Evolutionary conservation across 2,113 vertebrate species (phyloP).

Genomic region (Hymenochirus boettgeri): DNA sequence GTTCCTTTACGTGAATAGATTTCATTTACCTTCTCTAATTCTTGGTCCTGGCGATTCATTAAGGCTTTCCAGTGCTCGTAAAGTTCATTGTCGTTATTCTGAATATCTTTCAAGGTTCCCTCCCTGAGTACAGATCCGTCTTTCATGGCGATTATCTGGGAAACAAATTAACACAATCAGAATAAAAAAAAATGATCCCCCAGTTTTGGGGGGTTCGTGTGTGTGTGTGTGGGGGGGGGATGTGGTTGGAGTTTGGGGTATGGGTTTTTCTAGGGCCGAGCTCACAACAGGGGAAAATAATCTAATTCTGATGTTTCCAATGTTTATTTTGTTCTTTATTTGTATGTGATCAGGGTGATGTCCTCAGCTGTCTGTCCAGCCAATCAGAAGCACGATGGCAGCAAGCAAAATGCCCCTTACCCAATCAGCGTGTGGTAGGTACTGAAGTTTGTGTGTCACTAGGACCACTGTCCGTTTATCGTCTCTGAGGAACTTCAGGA

Average conservation of each 20-base stretch:
- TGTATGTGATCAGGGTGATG: too few relatives aligned
- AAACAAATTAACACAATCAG: constrained; percentile 18
- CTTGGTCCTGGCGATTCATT: constrained; percentile 95
- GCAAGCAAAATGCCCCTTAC: too few relatives aligned
- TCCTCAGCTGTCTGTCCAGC: too few relatives aligned
- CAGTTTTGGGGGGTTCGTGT: too few relatives aligned
- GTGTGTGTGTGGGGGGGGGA: too few relatives aligned
- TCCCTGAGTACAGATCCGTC: constrained; percentile 89
- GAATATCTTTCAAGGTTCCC: constrained; percentile 94
- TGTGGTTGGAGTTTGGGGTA: neutral
- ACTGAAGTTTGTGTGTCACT: constrained; percentile 95
- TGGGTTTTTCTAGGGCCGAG: neutral
- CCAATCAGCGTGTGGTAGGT: constrained; percentile 95
- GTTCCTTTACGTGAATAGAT: too few relatives aligned
- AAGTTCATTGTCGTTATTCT: constrained; percentile 86
- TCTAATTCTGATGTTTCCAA: too few relatives aligned
- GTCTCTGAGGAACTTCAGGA: constrained; percentile 93
- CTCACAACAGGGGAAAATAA: too few relatives aligned
- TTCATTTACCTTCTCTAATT: constrained; percentile 87
- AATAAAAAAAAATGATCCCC: neutral
- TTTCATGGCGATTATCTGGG: constrained; percentile 96
- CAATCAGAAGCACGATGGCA: too few relatives aligned
- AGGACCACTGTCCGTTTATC: constrained; percentile 92
- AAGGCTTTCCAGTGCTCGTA: constrained; percentile 97
- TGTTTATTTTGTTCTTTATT: too few relatives aligned